Base-by-base conservation (phyloP, 2,797 vertebrate genomes). In the Cephalopachus bancanus region DNA sequence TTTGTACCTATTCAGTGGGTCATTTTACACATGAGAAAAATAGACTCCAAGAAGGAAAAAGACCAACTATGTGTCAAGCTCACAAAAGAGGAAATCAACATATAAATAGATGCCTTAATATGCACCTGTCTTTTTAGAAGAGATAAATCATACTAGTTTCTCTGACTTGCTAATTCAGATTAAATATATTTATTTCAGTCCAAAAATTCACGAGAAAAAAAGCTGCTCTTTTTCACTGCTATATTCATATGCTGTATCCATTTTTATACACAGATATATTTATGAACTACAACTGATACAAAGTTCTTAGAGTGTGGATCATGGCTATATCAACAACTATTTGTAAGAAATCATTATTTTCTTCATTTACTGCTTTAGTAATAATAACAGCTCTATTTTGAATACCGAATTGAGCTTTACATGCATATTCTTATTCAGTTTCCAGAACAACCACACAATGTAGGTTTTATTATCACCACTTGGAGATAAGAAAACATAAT, bases 371-470 rank as follows among this genome's bases (percentile, higher is more conserved):
- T 62, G 2, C 8, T 83, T 79, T 74, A 86, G 3, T 67, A 90
- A 60, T 75, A 89, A 8, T 49, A 83, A 80, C 26, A 67, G 10
- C 30, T 75, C 20, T 51, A 7, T 83, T 28, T 59, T 51, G 93
- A 24, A 12, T 5, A 92, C n/a, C 74, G 11, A 5, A 78, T 3
- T 44, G 33, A 95, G 49, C 1, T 91, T 89, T 74, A 81, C 49
- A 74, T 71, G 55, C 85, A 75, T 49, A 62, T 67, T 91, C 94
- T 92, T 24, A 64, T 75, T 84, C 7, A 49, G 0, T 72, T 92
- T 53, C 96, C 62, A 91, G 44, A 59, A 51, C 65, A 95, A 64
- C 1, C n/a, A 86, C 5, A 69, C 26, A 93, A 91, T 12, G 22
- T 88, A 75, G 20, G 7, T 89, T 83, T 83, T 28, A 75, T 91